These are phyloP conservation scores for Calameuta idolon DNA, from an alignment of 2,888 invertebrate species.

Conservation along the genomic window DNA sequence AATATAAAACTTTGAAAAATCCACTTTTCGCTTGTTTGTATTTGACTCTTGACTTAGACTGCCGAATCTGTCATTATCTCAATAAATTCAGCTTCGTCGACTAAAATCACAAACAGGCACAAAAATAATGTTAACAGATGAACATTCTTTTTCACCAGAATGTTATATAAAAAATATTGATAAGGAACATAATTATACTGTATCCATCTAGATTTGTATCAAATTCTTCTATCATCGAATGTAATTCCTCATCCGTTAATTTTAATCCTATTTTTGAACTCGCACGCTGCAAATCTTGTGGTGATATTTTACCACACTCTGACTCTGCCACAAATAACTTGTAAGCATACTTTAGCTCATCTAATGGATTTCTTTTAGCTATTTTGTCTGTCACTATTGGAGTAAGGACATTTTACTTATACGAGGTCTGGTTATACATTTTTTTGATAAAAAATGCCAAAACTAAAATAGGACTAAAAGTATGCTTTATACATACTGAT, in stretches of 20 bases:
- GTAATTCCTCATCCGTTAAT: constrained; percentile 46
- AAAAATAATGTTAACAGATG: not conserved
- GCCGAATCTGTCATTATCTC: constrained; percentile 33
- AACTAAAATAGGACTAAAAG: not conserved
- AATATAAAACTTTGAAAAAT: not conserved
- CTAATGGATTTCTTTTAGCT: constrained; percentile 37
- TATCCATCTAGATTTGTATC: constrained; percentile 44
- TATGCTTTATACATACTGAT: constrained; percentile 38
- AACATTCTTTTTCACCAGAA: not conserved
- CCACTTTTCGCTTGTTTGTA: not conserved
- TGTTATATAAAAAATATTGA: not conserved
- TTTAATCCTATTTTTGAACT: constrained; percentile 35
- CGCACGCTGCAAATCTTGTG: constrained; percentile 40
- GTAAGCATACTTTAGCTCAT: constrained; percentile 47
- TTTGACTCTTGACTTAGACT: constrained; percentile 14
- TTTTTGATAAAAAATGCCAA: not conserved
- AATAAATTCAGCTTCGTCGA: constrained; percentile 39
- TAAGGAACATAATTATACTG: constrained; percentile 34
- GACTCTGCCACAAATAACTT: constrained; percentile 39
- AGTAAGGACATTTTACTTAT: not conserved
- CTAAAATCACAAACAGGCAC: constrained; percentile 28
- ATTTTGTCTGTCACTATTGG: constrained; percentile 42
- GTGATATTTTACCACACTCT: constrained; percentile 35
- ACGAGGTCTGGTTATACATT: not conserved
- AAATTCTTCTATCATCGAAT: constrained; percentile 52